Base-by-base conservation (phyloP, 92 coral and sea anemone species). In the Phenganax stokvisi region DNA sequence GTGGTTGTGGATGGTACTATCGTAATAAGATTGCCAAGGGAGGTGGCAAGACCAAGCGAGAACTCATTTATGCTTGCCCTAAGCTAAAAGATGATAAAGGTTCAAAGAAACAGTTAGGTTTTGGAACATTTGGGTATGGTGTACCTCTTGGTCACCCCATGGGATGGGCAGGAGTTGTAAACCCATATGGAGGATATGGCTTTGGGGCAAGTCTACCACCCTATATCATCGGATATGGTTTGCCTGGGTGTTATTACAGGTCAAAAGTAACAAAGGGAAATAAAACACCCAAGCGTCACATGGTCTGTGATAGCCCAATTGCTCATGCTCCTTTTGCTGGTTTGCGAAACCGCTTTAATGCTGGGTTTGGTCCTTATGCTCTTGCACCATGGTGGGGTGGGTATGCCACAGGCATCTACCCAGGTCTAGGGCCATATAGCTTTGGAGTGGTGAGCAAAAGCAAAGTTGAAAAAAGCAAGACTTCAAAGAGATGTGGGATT, bases 51-150 rank as follows among this genome's bases (percentile, higher is more conserved):
- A 77, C 52, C 16, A 51, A 56, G 70, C 81, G 54, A 27, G 89
- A 59, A 81, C 81, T 30, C 56, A 71, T 52, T 37, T 76, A 76
- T 59, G 55, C 69, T 27, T 76, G 81, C 51, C 81, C 70, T 9
- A 62, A 65, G 17, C 67, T 55, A 10, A 82, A 85, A 54, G 68
- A 57, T 28, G 83, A 81, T 27, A 81, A 81, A 52, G 85, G 70
- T 31, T 73, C 88, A 10, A 85, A 85, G 82, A 85, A 84, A 74
- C 81, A 80, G 16, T 86, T 82, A 76, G 83, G 87, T 54, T 75
- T 84, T 58, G 85, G 76, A 16, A 51, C 54, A 51, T 44, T 71
- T 8, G 84, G 84, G 7, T 56, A 54, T 51, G 79, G 79, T 57
- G 31, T 30, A 3, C 68, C 68, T 8, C 27, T 17, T 51, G 56